Evolutionary conservation across 2,113 vertebrate species (phyloP).

Genomic region (Anseranas semipalmata): DNA sequence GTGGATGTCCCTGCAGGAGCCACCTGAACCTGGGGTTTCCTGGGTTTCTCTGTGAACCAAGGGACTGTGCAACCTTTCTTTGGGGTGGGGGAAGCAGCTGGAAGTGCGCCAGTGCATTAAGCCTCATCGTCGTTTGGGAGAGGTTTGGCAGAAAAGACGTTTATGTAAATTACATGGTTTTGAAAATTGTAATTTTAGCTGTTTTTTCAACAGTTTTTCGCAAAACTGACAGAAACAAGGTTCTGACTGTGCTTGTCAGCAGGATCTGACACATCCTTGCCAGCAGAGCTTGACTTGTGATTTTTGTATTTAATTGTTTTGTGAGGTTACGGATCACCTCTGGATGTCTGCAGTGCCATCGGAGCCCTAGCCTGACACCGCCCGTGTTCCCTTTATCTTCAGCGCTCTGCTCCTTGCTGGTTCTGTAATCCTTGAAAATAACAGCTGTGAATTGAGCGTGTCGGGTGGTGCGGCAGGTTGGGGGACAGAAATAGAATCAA

Average conservation of each 20-base stretch:
- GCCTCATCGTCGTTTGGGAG: rapidly evolving
- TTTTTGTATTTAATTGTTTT: not conserved
- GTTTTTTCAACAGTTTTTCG: not conserved
- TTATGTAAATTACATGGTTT: not conserved
- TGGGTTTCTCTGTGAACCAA: not conserved
- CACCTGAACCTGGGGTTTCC: not conserved
- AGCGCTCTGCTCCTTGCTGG: not conserved
- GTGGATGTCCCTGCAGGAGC: not conserved
- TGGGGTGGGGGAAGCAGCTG: not conserved
- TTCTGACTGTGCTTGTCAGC: not conserved
- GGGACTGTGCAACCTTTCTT: not conserved
- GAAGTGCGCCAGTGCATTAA: not conserved
- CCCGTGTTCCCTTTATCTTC: not conserved
- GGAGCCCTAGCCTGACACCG: not conserved
- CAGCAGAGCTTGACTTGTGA: not conserved
- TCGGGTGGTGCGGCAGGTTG: not conserved
- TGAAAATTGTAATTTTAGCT: not conserved
- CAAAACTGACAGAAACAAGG: not conserved
- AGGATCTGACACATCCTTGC: not conserved
- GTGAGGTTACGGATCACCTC: not conserved
- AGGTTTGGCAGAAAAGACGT: not conserved
- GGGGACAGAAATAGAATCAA: not conserved
- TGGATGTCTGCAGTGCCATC: not conserved
- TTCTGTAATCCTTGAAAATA: not conserved
- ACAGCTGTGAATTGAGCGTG: not conserved